phyloP scores from a whole-genome alignment of 2,113 vertebrate species.

The Oryzias curvinotus region DNA sequence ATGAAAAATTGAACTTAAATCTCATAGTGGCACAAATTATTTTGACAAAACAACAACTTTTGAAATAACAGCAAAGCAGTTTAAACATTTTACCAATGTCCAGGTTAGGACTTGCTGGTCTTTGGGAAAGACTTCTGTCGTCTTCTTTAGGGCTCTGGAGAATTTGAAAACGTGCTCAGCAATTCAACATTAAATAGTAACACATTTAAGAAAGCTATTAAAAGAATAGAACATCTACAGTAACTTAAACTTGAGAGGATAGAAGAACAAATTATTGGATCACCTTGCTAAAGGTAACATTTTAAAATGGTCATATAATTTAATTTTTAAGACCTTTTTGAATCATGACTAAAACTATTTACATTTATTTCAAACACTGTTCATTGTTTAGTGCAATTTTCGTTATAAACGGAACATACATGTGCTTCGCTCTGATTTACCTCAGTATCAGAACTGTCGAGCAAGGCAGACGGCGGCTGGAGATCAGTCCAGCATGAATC shows the following conservation, averaged over 20 bases:
- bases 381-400: too few species aligned
- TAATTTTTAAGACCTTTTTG: too few species aligned
- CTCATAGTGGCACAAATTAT: neutral
- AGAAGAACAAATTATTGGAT: too few species aligned
- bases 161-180: neutral
- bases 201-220: neutral
- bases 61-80: neutral
- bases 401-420: neutral
- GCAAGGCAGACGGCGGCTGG: neutral
- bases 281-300: too few species aligned
- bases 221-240: too few species aligned
- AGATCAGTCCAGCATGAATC: slow-evolving; percentile 13
- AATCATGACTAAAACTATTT: too few species aligned
- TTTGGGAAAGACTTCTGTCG: neutral
- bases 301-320: too few species aligned
- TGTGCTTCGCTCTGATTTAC: neutral
- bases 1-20: neutral
- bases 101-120: slow-evolving; percentile 2
- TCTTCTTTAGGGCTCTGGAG: slow-evolving; percentile 30
- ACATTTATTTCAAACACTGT: too few species aligned
- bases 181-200: neutral
- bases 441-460: slow-evolving; percentile 12
- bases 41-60: neutral
- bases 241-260: too few species aligned
- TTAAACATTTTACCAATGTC: slow-evolving; percentile 33